These are phyloP conservation scores for Sylvietta virens DNA, from an alignment of 2,113 vertebrate genomes.

Conservation along the genomic window DNA sequence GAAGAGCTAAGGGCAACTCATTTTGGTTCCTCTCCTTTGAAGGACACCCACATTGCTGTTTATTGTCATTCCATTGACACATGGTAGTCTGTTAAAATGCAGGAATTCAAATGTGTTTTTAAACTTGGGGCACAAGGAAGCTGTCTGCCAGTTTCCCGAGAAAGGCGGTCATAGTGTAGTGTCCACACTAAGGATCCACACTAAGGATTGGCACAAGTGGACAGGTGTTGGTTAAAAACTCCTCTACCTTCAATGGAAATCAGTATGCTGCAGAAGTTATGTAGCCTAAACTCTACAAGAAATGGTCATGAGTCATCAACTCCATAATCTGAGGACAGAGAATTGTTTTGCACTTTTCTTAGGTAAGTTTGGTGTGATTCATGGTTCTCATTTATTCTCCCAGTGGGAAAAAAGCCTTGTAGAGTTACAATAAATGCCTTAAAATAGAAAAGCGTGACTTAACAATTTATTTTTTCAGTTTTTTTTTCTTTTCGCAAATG, in stretches of 20 bases:
- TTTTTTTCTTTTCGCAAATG: not conserved
- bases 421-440: not conserved
- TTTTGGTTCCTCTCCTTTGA: not conserved
- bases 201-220: not conserved
- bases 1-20: not conserved
- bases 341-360: not conserved
- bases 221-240: not conserved
- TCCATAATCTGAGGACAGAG: not conserved
- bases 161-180: not conserved
- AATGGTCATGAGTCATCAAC: not conserved
- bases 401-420: not conserved
- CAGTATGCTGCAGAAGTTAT: not conserved
- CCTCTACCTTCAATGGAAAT: not conserved
- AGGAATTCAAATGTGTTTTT: not conserved
- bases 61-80: not conserved
- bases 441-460: constrained; percentile 16
- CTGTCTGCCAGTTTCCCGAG: not conserved
- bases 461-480: not conserved
- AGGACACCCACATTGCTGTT: not conserved
- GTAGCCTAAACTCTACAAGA: not conserved
- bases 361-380: constrained; percentile 6
- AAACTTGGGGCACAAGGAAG: not conserved
- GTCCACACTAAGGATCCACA: no score
- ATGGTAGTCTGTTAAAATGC: not conserved
- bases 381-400: not conserved